Conservation (phyloP, 2,888 invertebrate genomes). For the Callinectes sapidus region DNA sequence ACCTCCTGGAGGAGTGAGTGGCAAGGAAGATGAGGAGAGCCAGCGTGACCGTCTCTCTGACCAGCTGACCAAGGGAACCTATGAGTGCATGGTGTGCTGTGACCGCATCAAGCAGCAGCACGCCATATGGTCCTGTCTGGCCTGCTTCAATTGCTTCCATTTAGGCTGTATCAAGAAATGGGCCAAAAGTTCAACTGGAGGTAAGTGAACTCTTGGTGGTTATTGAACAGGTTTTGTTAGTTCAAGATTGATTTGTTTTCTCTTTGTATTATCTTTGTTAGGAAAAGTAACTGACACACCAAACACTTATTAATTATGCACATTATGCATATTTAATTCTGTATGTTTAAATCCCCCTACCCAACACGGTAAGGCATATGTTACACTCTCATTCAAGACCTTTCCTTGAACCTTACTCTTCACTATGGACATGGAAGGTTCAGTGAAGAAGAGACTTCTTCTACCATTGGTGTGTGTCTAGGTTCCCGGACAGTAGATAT, state of each 20-base stretch:
- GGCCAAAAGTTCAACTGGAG: slow-evolving; percentile 81
- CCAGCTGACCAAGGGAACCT: slow-evolving; percentile 86
- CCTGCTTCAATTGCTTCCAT: slow-evolving; percentile 95
- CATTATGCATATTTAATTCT: too few species aligned
- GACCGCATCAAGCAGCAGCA: slow-evolving; percentile 88
- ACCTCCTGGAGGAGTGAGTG: neutral
- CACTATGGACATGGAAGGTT: too few species aligned
- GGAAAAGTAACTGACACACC: neutral
- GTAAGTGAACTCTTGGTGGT: neutral
- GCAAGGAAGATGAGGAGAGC: slow-evolving; percentile 79
- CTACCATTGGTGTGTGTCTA: too few species aligned
- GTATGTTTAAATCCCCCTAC: too few species aligned
- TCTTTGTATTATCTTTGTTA: neutral
- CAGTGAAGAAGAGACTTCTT: too few species aligned
- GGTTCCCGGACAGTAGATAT: too few species aligned
- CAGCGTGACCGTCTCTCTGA: slow-evolving; percentile 89
- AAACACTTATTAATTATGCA: neutral
- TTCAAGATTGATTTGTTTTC: neutral
- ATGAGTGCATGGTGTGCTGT: slow-evolving; percentile 97
- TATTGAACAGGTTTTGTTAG: neutral
- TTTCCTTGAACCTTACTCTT: too few species aligned
- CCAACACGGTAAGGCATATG: too few species aligned
- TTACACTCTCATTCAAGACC: too few species aligned
- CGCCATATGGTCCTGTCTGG: slow-evolving; percentile 91
- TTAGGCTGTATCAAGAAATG: slow-evolving; percentile 92